Conservation (phyloP, 2,888 invertebrate species). For the Synergus gifuensis region DNA sequence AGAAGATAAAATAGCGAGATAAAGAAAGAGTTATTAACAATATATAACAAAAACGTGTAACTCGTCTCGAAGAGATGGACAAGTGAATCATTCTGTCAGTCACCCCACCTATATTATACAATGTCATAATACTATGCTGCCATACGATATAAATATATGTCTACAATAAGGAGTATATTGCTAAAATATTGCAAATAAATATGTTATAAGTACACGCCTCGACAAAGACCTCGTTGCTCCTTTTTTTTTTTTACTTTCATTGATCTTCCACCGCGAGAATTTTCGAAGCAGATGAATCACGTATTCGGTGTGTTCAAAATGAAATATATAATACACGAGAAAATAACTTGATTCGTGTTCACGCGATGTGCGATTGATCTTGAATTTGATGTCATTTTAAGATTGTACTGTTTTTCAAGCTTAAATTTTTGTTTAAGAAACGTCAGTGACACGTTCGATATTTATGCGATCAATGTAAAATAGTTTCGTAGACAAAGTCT, state of each 20-base stretch:
- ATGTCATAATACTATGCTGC: constrained; percentile 77
- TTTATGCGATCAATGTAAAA: constrained; percentile 40
- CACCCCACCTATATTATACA: constrained; percentile 75
- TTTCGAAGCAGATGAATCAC: constrained; percentile 10
- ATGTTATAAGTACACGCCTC: constrained; percentile 47
- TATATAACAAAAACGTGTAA: constrained; percentile 56
- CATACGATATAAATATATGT: constrained; percentile 77
- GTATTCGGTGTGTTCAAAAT: constrained; percentile 1
- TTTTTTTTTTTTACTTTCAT: constrained; percentile 31
- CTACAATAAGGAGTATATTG: constrained; percentile 72
- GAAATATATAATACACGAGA: constrained; percentile 14
- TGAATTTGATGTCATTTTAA: constrained; percentile 36
- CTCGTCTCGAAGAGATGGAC: constrained; percentile 54
- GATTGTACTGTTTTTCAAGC: constrained; percentile 35
- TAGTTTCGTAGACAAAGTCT: constrained; percentile 21
- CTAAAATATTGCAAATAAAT: constrained; percentile 59
- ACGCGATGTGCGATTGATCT: constrained; percentile 21
- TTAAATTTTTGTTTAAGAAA: constrained; percentile 31
- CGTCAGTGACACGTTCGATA: constrained; percentile 38
- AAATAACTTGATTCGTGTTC: constrained; percentile 14
- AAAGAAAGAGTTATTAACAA: constrained; percentile 47
- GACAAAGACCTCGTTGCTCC: constrained; percentile 36
- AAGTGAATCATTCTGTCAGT: constrained; percentile 72
- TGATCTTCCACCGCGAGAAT: constrained; percentile 36
- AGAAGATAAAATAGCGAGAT: neutral